A percentile compares a stretch with the other conserved stretches of the same genome.
Conservation (phyloP, 1,140 invertebrate genomes). For the Sycophaga agraensis region DNA sequence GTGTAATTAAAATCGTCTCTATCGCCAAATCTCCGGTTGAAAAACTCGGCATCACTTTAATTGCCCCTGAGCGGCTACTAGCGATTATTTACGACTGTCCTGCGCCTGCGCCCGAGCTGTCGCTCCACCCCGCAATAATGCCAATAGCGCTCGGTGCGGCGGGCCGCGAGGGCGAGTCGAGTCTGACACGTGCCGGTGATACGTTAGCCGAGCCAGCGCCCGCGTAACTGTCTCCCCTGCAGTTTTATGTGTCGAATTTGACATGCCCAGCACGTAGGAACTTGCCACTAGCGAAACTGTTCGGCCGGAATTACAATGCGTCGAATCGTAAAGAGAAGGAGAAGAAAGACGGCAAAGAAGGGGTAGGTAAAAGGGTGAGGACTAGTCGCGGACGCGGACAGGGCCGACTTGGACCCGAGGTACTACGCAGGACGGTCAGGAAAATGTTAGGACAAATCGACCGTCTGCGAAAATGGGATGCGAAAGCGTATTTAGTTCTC, state of each 20-base stretch:
- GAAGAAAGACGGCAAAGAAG: constrained; percentile 28
- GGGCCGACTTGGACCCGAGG: constrained; percentile 2
- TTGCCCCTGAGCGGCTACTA: not conserved
- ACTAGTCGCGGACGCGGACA: no score
- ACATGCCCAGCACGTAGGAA: constrained; percentile 54
- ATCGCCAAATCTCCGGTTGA: no score
- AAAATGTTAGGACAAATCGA: constrained; percentile 9
- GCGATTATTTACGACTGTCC: constrained; percentile 21
- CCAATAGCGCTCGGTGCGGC: constrained; percentile 25
- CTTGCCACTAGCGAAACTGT: constrained; percentile 56
- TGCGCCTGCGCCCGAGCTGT: not conserved
- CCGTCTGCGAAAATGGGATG: no score
- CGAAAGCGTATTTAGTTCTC: no score
- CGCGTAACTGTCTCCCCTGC: constrained; percentile 45
- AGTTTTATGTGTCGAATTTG: constrained; percentile 59
- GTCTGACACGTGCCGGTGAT: constrained; percentile 53
- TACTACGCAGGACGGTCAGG: not conserved
- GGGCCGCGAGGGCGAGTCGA: constrained; percentile 37
- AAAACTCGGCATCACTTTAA: constrained; percentile 2
- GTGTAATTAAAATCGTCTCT: not conserved
- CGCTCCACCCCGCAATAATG: constrained; percentile 4
- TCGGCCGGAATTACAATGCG: constrained; percentile 57
- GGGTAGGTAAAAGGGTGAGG: constrained; percentile 7
- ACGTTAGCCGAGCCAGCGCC: constrained; percentile 44
- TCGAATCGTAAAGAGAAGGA: constrained; percentile 40